Percentiles rank a stretch among this genome's conserved stretches.
These are phyloP conservation scores for Brachypterus glaber DNA, from an alignment of 2,888 invertebrate genomes.

Conservation along the genomic window DNA sequence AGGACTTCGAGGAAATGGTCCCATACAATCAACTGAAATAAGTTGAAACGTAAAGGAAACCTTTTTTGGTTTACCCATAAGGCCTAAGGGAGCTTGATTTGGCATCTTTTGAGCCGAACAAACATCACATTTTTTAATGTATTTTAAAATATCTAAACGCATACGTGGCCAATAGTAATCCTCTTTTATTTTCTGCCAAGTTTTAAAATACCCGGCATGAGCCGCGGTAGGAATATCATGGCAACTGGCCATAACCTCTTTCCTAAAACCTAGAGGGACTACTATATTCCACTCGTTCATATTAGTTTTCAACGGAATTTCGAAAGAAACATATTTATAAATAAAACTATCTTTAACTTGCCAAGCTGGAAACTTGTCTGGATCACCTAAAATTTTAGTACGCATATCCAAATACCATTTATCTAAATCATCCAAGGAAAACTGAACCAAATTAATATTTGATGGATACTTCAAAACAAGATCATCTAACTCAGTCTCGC, in stretches of 20 bases:
- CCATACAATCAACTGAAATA: conserved; percentile 4
- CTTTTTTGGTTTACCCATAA: conserved; percentile 15
- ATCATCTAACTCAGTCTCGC: too few species aligned
- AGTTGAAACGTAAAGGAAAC: conserved; percentile 6
- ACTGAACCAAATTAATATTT: not conserved
- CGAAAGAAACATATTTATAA: conserved; percentile 8
- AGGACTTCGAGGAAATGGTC: conserved; percentile 2
- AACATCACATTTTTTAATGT: conserved; percentile 11
- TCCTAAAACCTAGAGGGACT: not conserved
- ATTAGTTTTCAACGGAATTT: conserved; percentile 1
- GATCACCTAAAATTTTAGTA: conserved; percentile 7
- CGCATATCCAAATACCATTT: conserved; percentile 10
- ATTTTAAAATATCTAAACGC: conserved; percentile 10
- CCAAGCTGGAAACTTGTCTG: conserved; percentile 13
- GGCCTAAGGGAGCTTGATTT: conserved; percentile 9
- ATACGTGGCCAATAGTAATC: conserved; percentile 15
- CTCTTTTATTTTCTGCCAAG: conserved; percentile 11
- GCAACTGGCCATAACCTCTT: conserved; percentile 4
- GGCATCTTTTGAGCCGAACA: conserved; percentile 16
- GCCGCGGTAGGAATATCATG: too few species aligned
- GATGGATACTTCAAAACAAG: not conserved
- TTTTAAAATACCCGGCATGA: conserved; percentile 18
- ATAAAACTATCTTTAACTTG: conserved; percentile 8
- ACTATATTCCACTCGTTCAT: conserved; percentile 2
- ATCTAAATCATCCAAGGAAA: conserved; percentile 10